Percentiles rank a stretch among this genome's conserved stretches.
These are phyloP conservation scores for Drosophila suzukii DNA, from an alignment of 1,140 invertebrate genomes.

Conservation along the genomic window DNA sequence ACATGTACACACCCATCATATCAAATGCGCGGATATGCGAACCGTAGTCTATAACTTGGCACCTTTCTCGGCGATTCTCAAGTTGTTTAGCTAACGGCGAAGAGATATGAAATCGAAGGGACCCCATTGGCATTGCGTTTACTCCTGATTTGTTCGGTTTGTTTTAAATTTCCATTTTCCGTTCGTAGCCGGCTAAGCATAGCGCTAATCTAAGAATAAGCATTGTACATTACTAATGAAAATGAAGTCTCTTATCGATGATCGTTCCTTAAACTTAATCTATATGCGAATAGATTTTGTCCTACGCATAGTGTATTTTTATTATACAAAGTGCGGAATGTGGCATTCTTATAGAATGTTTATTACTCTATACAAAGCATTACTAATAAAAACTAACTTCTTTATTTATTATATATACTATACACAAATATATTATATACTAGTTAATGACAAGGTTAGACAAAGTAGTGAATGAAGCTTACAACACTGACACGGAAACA, in stretches of 20 bases:
- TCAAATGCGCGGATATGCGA: constrained; percentile 25
- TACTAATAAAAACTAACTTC: constrained; percentile 69
- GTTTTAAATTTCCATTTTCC: constrained; percentile 9
- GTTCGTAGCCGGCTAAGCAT: constrained; percentile 30
- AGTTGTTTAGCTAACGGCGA: constrained; percentile 8
- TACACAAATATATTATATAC: constrained; percentile 60
- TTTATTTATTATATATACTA: constrained; percentile 59
- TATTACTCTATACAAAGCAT: constrained; percentile 61
- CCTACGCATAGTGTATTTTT: constrained; percentile 72
- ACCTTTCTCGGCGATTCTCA: constrained; percentile 33
- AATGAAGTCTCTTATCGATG: constrained; percentile 82
- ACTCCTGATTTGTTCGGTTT: constrained; percentile 15
- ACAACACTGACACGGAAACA: constrained; percentile 65
- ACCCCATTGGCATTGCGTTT: constrained; percentile 40
- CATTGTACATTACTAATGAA: constrained; percentile 74
- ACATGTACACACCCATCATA: constrained; percentile 26
- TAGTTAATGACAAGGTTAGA: constrained; percentile 71
- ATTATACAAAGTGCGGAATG: constrained; percentile 52
- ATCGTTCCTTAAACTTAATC: constrained; percentile 80
- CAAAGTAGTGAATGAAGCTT: constrained; percentile 79
- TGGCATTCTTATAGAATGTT: constrained; percentile 76
- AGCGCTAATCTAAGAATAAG: constrained; percentile 60
- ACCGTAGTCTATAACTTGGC: constrained; percentile 7
- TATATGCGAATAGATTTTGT: constrained; percentile 56
- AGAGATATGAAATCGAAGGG: constrained; percentile 31